Percentiles rank a stretch among this genome's conserved stretches.
Evolutionary conservation across 2,113 vertebrate species (phyloP).

Genomic region (Odontophorus gujanensis): DNA sequence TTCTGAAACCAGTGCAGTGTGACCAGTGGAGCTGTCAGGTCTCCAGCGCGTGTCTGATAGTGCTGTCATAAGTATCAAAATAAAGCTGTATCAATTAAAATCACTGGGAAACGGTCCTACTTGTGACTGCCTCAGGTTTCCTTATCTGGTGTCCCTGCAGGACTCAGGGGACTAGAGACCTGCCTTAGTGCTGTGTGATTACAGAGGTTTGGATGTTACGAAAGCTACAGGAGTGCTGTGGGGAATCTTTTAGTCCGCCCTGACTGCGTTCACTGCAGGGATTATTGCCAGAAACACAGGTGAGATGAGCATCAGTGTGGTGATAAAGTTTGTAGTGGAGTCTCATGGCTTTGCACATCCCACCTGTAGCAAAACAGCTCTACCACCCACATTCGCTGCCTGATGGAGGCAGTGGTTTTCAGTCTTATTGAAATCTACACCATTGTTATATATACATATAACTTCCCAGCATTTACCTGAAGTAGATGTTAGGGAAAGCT

Average conservation of each 20-base stretch:
- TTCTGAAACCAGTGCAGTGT: not conserved
- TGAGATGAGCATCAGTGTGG: not conserved
- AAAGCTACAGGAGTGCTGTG: not conserved
- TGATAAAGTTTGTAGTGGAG: not conserved
- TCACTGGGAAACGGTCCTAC: not conserved
- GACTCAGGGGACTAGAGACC: rapidly evolving
- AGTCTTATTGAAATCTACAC: not conserved
- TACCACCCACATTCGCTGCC: not conserved
- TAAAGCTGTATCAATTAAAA: not conserved
- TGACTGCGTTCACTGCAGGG: not conserved
- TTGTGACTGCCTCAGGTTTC: not conserved
- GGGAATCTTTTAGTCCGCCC: not conserved
- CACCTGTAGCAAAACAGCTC: not conserved
- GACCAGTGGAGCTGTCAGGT: not conserved
- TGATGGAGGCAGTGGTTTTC: rapidly evolving
- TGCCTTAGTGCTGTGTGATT: rapidly evolving
- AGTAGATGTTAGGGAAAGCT: not conserved
- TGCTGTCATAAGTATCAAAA: not conserved
- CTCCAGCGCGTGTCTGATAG: not conserved
- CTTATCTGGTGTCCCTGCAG: not conserved
- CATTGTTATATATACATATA: not conserved
- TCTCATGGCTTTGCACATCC: rapidly evolving
- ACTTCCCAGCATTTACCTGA: not conserved
- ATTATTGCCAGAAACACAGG: not conserved
- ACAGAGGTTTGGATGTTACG: not conserved